Base-by-base conservation (phyloP, 2,113 vertebrate species). In the Eptesicus fuscus region DNA sequence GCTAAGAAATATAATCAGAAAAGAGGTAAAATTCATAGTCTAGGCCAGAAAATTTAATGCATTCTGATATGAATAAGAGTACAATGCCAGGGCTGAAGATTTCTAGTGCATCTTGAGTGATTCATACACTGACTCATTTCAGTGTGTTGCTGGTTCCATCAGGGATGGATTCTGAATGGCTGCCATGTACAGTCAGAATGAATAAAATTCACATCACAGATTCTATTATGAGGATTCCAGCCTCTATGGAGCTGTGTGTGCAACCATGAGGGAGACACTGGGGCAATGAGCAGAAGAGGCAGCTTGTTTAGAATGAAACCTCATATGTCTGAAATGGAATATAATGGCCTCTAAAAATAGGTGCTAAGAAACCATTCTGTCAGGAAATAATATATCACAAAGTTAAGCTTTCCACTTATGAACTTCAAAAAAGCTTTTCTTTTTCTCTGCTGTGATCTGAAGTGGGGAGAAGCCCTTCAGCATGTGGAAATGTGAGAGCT, bases 101-200 rank as follows among this genome's bases (percentile, higher is more conserved):
- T 93, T 95, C 71, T 30, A 83, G 85, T 94, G 91, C 79, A 47
- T 65, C 91, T 93, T 22, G 9, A 28, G 61, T 95, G 95, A 97
- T 87, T 97, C 92, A 92, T 5, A 13, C 80, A 74, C 89, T 93
- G 88, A 97, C 35, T 97, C 93, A 96, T 37, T 74, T 78, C 82
- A 89, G 56, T 77, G 42, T 4, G 30, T 13, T 95, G 80, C 42
- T 42, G 67, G n/a, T 88, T 93, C 79, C 28, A 95, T 35, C 32
- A 94, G 53, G 14, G 37, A 90, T 59, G 35, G 69, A 3, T 37
- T 96, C 20, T 12, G 30, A 94, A 97, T 88, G 0, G 47, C 84
- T 84, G 28, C 82, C 90, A 37, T 44, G 51, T 71, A 30, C 56
- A 17, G 22, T 90, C 77, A 53, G 73, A 92, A 80, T 42, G 44